Conservation (phyloP, 2,797 vertebrate species). For the Vipera latastei region DNA sequence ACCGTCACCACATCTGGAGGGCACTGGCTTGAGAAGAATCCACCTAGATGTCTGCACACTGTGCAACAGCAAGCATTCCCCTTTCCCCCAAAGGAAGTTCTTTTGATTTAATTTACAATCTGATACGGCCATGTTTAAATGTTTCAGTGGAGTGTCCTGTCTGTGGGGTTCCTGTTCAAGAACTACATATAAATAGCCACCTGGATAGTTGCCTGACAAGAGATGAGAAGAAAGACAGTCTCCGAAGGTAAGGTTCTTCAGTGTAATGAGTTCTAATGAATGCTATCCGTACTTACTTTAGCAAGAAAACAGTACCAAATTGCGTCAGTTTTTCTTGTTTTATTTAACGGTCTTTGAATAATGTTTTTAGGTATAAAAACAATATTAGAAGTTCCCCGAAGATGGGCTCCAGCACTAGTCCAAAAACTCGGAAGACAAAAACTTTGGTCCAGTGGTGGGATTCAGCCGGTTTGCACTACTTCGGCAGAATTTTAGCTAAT, state of each 20-base stretch:
- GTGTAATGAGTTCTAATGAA: accelerated
- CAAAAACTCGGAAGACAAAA: background rate
- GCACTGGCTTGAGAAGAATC: background rate
- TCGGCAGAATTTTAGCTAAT: too few relatives aligned
- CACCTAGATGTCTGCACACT: background rate
- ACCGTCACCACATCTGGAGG: background rate
- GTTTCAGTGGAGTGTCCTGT: constrained; percentile 90
- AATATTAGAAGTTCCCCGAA: background rate
- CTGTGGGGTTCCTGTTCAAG: constrained; percentile 79
- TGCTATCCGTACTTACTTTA: background rate
- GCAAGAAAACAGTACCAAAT: accelerated
- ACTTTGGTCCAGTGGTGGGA: background rate
- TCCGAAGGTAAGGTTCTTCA: constrained; percentile 78
- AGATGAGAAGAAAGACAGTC: constrained; percentile 88
- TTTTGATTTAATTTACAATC: background rate
- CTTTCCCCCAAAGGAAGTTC: background rate
- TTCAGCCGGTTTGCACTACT: too few relatives aligned
- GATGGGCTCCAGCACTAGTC: background rate
- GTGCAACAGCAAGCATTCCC: background rate
- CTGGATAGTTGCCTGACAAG: constrained; percentile 85
- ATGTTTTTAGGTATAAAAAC: background rate
- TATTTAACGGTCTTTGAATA: background rate
- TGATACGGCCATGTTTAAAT: constrained; percentile 39
- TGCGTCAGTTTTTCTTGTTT: accelerated
- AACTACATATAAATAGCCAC: constrained; percentile 88